Conservation (phyloP, 2,113 vertebrate genomes). For the Rhizomys pruinosus region DNA sequence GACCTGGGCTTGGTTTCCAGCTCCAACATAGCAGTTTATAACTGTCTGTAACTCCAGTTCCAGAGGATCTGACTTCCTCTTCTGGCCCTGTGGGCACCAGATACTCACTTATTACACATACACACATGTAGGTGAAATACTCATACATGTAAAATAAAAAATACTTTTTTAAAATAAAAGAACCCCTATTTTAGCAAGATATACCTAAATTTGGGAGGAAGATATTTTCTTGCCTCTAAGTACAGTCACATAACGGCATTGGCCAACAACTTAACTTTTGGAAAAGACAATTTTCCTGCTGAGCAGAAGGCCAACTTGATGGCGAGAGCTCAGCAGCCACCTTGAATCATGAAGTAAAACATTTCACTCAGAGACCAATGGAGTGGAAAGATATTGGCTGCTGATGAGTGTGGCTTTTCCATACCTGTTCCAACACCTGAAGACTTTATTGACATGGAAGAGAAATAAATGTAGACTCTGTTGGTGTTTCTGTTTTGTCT, state of each 20-base stretch:
- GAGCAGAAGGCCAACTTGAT: neutral
- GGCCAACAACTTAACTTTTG: neutral
- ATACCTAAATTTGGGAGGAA: too few relatives aligned
- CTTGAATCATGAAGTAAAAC: neutral
- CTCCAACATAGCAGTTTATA: too few relatives aligned
- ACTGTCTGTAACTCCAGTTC: too few relatives aligned
- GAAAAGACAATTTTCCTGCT: neutral
- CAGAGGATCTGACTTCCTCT: too few relatives aligned
- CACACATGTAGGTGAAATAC: too few relatives aligned
- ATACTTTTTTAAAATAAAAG: too few relatives aligned
- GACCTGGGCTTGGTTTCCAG: too few relatives aligned
- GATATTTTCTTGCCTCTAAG: neutral
- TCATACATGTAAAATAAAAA: too few relatives aligned
- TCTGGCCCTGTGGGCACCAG: too few relatives aligned
- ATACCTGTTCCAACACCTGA: neutral
- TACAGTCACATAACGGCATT: neutral
- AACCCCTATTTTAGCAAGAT: neutral
- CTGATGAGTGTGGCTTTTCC: neutral
- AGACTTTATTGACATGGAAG: neutral
- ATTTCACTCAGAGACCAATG: neutral
- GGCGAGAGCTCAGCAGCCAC: neutral
- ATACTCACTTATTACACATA: too few relatives aligned
- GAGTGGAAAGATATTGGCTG: neutral
- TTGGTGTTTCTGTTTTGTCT: neutral
- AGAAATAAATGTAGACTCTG: neutral